Conservation (phyloP, 2,888 invertebrate species). For the Polymixis lichenea region DNA sequence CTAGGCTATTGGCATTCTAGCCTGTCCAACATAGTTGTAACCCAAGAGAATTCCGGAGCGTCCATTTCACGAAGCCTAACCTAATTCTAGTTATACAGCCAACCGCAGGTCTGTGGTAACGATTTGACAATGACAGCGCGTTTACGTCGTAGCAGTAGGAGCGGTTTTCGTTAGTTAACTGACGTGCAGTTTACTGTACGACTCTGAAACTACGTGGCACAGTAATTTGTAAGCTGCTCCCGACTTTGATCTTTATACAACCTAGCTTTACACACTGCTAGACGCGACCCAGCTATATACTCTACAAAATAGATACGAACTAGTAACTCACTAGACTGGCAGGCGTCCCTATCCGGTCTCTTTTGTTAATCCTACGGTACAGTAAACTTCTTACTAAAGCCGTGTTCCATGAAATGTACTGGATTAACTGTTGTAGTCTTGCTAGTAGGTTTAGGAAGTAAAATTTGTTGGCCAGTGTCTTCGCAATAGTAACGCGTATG, state of each 20-base stretch:
- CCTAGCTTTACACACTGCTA: background rate
- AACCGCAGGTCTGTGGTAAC: background rate
- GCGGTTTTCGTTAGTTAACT: background rate
- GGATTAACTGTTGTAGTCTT: slow-evolving; percentile 5
- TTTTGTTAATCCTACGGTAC: slow-evolving; percentile 16
- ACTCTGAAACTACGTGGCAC: background rate
- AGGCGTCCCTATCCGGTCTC: slow-evolving; percentile 6
- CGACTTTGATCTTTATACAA: slow-evolving; percentile 17
- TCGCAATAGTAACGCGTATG: too few relatives aligned
- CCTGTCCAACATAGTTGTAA: background rate
- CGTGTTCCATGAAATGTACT: slow-evolving; percentile 2
- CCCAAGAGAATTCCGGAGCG: slow-evolving; percentile 16
- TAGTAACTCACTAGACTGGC: background rate
- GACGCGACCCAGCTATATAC: background rate
- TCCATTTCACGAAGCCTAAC: slow-evolving; percentile 16
- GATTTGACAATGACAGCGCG: background rate
- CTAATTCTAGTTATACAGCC: slow-evolving; percentile 2
- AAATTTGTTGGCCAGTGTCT: too few relatives aligned
- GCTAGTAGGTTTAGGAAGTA: background rate
- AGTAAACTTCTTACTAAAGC: slow-evolving; percentile 6
- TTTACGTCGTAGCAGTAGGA: background rate
- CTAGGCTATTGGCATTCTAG: slow-evolving; percentile 5
- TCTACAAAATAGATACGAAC: slow-evolving; percentile 4
- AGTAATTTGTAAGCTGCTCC: slow-evolving; percentile 12
- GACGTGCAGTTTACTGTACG: background rate